Percentiles rank a stretch among this genome's conserved stretches.
phyloP scores from a whole-genome alignment of 2,797 vertebrate species.

The Helostoma temminkii region DNA sequence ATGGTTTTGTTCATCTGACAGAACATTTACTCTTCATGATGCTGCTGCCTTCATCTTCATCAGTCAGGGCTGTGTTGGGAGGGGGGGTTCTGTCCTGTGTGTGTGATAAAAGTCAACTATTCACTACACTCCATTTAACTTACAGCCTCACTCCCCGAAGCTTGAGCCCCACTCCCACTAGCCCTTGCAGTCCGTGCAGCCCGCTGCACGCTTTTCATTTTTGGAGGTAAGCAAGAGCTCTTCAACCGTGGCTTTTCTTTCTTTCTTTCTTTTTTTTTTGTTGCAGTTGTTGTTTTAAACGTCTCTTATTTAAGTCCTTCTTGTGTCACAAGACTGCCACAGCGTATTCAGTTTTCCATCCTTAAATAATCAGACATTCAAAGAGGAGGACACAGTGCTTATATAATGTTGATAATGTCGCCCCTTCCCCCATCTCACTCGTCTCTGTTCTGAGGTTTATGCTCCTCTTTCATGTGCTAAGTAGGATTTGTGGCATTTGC shows the following conservation, averaged over 20 bases:
- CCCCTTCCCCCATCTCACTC: constrained; percentile 54
- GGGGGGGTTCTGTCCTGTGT: constrained; percentile 44
- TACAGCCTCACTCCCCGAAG: constrained; percentile 99
- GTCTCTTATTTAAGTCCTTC: constrained; percentile 41
- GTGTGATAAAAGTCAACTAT: constrained; percentile 69
- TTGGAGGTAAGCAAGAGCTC: constrained; percentile 95
- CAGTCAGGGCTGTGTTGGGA: constrained; percentile 27
- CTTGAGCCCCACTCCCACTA: constrained; percentile 99
- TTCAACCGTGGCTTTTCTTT: constrained; percentile 71
- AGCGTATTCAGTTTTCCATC: background rate
- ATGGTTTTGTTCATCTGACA: constrained; percentile 40
- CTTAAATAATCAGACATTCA: constrained; percentile 64
- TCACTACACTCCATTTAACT: constrained; percentile 91
- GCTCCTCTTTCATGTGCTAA: constrained; percentile 85
- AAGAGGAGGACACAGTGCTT: constrained; percentile 70
- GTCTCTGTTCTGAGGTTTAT: constrained; percentile 70
- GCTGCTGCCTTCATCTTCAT: constrained; percentile 68
- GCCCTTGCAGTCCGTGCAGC: constrained; percentile 99
- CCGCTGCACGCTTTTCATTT: constrained; percentile 99
- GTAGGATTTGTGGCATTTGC: constrained; percentile 83
- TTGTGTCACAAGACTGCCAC: constrained; percentile 13
- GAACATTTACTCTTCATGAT: constrained; percentile 51
- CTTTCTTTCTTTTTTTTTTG: too few relatives aligned
- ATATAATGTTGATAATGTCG: constrained; percentile 73
- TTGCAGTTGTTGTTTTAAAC: constrained; percentile 41